These are phyloP conservation scores for Glandiceps talaboti DNA, from an alignment of 53 echinoderm and acorn worm genomes.

Conservation along the genomic window DNA sequence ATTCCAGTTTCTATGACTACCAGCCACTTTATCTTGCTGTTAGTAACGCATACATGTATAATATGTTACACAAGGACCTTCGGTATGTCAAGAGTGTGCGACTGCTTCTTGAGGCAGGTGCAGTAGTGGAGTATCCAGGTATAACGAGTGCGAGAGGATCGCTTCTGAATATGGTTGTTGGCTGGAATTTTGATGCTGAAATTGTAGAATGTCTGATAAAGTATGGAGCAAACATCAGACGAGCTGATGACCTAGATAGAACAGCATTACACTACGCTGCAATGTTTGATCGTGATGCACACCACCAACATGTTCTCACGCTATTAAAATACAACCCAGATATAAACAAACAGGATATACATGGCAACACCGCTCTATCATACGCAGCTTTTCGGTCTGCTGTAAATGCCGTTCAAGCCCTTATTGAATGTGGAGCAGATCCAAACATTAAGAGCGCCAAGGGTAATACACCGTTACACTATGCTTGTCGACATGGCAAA, in stretches of 20 bases:
- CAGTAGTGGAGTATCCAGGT: not conserved
- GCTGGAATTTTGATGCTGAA: not conserved
- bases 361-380: not conserved
- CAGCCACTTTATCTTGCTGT: not conserved
- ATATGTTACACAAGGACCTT: not conserved
- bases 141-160: not conserved
- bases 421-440: not conserved
- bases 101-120: not conserved
- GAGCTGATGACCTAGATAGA: not conserved
- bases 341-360: not conserved
- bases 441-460: not conserved
- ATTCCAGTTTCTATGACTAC: not conserved
- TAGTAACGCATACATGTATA: not conserved
- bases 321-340: not conserved
- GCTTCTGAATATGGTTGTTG: not conserved
- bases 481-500: not conserved
- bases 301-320: not conserved
- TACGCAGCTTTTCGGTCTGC: not conserved
- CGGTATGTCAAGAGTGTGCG: not conserved
- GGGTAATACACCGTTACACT: not conserved
- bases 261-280: not conserved
- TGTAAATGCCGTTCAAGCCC: not conserved
- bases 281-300: not conserved
- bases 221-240: not conserved
- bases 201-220: not conserved